Percentiles rank a stretch among this genome's conserved stretches.
These are phyloP conservation scores for Mormyrus proboscirostris DNA, from an alignment of 2,797 vertebrate species.

Conservation along the genomic window DNA sequence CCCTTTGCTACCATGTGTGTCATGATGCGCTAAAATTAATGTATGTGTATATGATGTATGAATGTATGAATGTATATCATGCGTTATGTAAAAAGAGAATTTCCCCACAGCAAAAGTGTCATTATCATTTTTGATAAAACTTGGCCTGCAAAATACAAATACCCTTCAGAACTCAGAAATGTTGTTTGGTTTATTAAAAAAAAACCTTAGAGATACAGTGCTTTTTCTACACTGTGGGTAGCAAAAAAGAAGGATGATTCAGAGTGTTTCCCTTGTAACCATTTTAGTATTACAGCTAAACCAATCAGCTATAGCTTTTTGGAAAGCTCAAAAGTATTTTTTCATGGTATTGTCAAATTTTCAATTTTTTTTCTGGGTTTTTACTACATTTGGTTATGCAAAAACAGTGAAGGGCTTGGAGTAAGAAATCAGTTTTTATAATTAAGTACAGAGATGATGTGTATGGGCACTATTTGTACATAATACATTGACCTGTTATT, in stretches of 20 bases:
- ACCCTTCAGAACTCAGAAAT: background rate
- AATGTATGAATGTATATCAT: background rate
- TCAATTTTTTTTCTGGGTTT: background rate
- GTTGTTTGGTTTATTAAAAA: background rate
- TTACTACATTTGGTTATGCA: background rate
- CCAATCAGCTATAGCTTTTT: background rate
- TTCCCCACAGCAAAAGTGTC: background rate
- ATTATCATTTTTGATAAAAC: background rate
- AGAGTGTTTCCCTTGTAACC: background rate
- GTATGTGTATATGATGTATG: no score
- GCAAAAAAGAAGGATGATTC: background rate
- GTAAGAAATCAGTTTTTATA: background rate
- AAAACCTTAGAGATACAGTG: background rate
- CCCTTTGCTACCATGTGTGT: background rate
- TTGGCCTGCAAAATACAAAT: background rate
- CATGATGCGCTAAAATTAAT: background rate
- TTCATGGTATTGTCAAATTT: background rate
- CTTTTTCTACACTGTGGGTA: background rate
- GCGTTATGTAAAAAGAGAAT: background rate
- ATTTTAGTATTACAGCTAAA: background rate
- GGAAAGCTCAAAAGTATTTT: background rate
- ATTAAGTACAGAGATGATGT: background rate
- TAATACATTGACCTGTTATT: background rate
- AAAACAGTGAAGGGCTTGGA: background rate
- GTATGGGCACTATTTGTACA: background rate